Base-by-base conservation (phyloP, 2,888 invertebrate species). In the Drosophila mimetica region DNA sequence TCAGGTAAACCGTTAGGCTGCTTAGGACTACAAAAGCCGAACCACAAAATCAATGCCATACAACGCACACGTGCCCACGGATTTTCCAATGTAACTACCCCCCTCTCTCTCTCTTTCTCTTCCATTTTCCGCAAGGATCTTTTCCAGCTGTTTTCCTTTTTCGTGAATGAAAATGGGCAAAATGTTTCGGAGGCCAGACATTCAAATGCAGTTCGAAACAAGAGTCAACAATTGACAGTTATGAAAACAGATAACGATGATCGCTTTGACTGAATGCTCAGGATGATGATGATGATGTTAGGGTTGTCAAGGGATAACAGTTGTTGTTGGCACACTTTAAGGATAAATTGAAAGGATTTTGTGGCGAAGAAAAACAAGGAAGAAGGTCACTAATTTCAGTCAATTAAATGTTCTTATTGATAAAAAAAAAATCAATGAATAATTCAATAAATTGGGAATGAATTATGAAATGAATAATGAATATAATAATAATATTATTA, bases 181-280 rank as follows among this genome's bases (percentile, higher is more conserved):
- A 16, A 52, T 51, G 47, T 41, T 50, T 41, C 44, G n/a, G 37
- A 50, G 58, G 28, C 37, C 39, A 59, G 65, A 37, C 65, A 75
- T 85, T 73, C 79, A 60, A 85, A 84, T 70, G 66, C 70, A 57
- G 77, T 77, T 75, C 77, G 67, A 75, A 74, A 70, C 60, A 75
- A 77, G 46, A 88, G 82, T 86, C 82, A 85, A 85, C 80, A 79
- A 89, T 80, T 84, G 86, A 88, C 85, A 86, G 87, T 88, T 88
- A 86, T 86, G 79, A 70, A 75, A 76, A 76, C 88, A 77, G 88
- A 80, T 87, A 86, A 87, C 54, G 58, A 73, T 76, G 73, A 73
- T 82, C 64, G 76, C 58, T 54, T 72, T 76, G 65, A 63, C 50
- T n/a, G n/a, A 37, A 42, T 39, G 36, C 41, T 41, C 16, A 41